These are phyloP conservation scores for Pararge aegeria DNA, from an alignment of 1,140 invertebrate species.

Conservation along the genomic window DNA sequence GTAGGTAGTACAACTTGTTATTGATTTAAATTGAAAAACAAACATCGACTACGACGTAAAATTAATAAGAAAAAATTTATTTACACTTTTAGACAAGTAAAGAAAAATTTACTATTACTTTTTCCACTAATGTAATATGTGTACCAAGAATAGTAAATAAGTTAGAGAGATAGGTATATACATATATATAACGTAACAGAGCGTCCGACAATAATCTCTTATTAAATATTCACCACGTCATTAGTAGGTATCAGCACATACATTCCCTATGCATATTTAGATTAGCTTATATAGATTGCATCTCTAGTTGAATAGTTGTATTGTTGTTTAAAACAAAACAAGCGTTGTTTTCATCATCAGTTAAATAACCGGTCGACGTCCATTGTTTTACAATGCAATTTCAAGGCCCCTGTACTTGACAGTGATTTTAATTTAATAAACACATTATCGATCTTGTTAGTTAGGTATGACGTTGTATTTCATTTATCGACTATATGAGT, in stretches of 20 bases:
- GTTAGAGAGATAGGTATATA: too few relatives aligned
- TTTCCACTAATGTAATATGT: too few relatives aligned
- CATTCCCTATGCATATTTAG: not conserved
- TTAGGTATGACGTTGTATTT: not conserved
- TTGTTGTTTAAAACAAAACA: not conserved
- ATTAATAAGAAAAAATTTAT: too few relatives aligned
- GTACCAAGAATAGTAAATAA: too few relatives aligned
- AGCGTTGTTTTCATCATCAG: not conserved
- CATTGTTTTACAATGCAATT: constrained; percentile 2
- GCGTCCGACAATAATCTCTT: not conserved
- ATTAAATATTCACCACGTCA: not conserved
- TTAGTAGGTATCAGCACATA: not conserved
- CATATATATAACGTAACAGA: too few relatives aligned
- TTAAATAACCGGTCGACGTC: not conserved
- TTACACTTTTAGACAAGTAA: too few relatives aligned
- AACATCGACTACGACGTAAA: too few relatives aligned
- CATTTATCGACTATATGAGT: not conserved
- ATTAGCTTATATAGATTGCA: not conserved
- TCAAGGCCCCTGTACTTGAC: not conserved
- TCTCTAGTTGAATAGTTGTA: not conserved
- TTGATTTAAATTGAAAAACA: too few relatives aligned
- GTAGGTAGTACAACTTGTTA: too few relatives aligned
- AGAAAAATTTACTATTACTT: too few relatives aligned
- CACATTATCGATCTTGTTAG: not conserved
- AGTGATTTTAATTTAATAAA: not conserved